These are phyloP conservation scores for Cheilosia soror DNA, from an alignment of 2,888 invertebrate species.

Conservation along the genomic window DNA sequence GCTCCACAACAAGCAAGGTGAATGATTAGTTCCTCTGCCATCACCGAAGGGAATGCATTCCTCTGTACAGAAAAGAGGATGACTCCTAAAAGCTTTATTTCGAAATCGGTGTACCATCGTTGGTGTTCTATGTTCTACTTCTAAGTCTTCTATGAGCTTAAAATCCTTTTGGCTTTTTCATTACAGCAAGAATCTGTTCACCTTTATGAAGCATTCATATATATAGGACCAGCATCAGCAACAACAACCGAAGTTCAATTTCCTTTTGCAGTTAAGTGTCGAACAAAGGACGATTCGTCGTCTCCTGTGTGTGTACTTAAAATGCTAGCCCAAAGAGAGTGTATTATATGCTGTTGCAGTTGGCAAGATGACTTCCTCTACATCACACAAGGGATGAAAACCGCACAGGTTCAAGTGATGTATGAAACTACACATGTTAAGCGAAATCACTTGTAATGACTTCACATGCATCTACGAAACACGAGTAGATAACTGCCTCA, in stretches of 20 bases:
- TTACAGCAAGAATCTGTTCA: conserved; percentile 71
- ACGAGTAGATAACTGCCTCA: conserved; percentile 6
- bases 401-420: conserved; percentile 64
- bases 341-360: conserved; percentile 35
- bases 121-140: conserved; percentile 39
- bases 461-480: conserved; percentile 52
- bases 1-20: conserved; percentile 37
- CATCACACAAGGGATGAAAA: conserved; percentile 21
- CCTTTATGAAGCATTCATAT: conserved; percentile 55
- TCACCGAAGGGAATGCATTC: conserved; percentile 19
- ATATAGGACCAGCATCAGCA: conserved; percentile 27
- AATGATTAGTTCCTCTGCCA: conserved; percentile 36
- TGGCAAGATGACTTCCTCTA: conserved; percentile 17
- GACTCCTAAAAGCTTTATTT: conserved; percentile 31
- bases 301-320: conserved; percentile 33
- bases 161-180: conserved; percentile 73
- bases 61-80: conserved; percentile 10
- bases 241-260: conserved; percentile 64
- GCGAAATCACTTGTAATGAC: conserved; percentile 74
- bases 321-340: conserved; percentile 20
- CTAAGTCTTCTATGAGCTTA: conserved; percentile 59
- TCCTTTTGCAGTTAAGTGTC: conserved; percentile 71
- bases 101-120: conserved; percentile 54
- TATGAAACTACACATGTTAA: conserved; percentile 73
- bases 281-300: conserved; percentile 70